Evolutionary conservation across 2,888 invertebrate species (phyloP).

Genomic region (Bugula neritina): DNA sequence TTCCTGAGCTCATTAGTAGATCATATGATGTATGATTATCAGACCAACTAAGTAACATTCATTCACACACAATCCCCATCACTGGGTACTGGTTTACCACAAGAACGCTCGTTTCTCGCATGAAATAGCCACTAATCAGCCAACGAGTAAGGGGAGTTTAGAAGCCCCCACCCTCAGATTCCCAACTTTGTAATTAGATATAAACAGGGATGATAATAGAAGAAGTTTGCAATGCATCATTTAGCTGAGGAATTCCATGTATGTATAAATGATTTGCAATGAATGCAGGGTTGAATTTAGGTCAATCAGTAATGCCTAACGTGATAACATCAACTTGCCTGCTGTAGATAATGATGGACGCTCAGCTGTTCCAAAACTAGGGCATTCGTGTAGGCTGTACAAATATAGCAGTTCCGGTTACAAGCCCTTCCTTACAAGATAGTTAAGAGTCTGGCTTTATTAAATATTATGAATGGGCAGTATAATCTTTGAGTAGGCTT

Average conservation of each 20-base stretch:
- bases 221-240: constrained; percentile 23
- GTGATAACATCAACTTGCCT: no score
- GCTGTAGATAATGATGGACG: no score
- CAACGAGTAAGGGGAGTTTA: no score
- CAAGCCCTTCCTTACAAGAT: no score
- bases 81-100: not conserved
- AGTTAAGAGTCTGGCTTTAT: not conserved
- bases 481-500: not conserved
- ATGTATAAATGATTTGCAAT: constrained; percentile 11
- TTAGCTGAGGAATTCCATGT: constrained; percentile 8
- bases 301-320: no score
- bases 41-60: not conserved
- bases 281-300: not conserved
- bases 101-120: no score
- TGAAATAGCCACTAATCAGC: no score
- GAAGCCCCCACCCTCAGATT: not conserved
- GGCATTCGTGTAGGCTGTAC: no score
- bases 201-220: constrained; percentile 1
- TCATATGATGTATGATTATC: not conserved
- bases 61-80: not conserved
- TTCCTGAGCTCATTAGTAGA: constrained; percentile 20
- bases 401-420: not conserved
- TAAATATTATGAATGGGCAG: not conserved
- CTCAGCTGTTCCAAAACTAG: no score
- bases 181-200: not conserved